phyloP scores from a whole-genome alignment of 2,113 vertebrate genomes.

The Corythaixoides concolor region DNA sequence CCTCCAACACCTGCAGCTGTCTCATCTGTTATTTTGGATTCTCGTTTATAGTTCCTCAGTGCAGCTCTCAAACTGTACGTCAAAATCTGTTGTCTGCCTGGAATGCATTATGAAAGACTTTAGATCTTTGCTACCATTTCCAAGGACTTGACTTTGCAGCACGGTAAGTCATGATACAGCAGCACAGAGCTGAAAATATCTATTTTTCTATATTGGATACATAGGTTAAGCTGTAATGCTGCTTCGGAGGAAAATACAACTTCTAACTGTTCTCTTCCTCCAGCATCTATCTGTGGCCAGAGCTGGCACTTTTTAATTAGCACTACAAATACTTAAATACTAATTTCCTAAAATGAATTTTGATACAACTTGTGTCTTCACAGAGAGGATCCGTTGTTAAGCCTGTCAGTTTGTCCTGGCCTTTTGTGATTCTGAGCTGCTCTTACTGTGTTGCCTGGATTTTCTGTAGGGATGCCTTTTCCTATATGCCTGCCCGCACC shows the following conservation, averaged over 20 bases:
- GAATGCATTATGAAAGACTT: not conserved
- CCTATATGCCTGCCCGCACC: no score
- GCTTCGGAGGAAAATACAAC: accelerated
- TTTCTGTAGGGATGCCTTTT: no score
- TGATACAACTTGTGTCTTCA: accelerated
- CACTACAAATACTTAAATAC: accelerated
- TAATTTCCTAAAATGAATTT: accelerated
- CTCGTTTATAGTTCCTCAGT: accelerated
- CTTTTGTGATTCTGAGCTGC: accelerated
- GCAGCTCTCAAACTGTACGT: accelerated
- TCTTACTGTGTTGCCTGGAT: no score
- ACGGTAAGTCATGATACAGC: accelerated
- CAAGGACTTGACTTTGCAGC: accelerated
- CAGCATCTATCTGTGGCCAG: not conserved
- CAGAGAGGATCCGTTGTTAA: accelerated
- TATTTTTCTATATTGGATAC: not conserved
- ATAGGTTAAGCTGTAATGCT: not conserved
- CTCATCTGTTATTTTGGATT: not conserved
- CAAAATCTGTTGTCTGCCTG: no score
- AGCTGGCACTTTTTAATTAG: not conserved
- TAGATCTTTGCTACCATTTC: not conserved
- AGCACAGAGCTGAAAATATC: accelerated
- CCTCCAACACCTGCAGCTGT: conserved; percentile 57
- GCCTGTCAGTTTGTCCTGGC: accelerated
- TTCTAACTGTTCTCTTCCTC: accelerated